A percentile compares a stretch with the other conserved stretches of the same genome.
Conservation (phyloP, 2,113 vertebrate species). For the Todiramphus chloris region DNA sequence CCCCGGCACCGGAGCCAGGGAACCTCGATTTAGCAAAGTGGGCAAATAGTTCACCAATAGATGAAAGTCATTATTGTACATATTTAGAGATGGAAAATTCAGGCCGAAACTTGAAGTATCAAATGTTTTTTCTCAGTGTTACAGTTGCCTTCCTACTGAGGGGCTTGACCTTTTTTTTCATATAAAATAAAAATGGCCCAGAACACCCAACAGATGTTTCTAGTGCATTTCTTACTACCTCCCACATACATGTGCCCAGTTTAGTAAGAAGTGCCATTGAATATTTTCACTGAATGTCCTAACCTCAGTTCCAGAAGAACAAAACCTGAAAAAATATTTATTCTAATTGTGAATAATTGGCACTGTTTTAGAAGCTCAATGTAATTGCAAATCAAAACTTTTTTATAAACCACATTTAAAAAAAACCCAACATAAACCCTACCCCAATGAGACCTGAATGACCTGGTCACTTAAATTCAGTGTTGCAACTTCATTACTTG, state of each 20-base stretch:
- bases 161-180: not conserved
- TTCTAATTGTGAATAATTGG: constrained; percentile 13
- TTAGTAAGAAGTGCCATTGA: not conserved
- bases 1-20: not conserved
- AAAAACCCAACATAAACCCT: not conserved
- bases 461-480: not conserved
- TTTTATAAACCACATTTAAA: not conserved
- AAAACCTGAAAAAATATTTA: constrained; percentile 65
- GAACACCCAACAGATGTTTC: not conserved
- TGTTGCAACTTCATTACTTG: not conserved
- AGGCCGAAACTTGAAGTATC: not conserved
- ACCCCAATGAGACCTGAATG: not conserved
- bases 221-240: not conserved
- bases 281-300: constrained; percentile 38
- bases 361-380: not conserved
- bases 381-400: not conserved
- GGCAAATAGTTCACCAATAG: not conserved
- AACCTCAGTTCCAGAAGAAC: constrained; percentile 29
- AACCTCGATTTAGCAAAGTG: not conserved
- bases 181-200: not conserved
- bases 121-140: not conserved
- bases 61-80: not conserved
- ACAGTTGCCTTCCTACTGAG: not conserved
- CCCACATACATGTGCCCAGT: not conserved
- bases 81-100: not conserved